These are phyloP conservation scores for Metridium senile DNA, from an alignment of 92 coral and sea anemone species.

Conservation along the genomic window DNA sequence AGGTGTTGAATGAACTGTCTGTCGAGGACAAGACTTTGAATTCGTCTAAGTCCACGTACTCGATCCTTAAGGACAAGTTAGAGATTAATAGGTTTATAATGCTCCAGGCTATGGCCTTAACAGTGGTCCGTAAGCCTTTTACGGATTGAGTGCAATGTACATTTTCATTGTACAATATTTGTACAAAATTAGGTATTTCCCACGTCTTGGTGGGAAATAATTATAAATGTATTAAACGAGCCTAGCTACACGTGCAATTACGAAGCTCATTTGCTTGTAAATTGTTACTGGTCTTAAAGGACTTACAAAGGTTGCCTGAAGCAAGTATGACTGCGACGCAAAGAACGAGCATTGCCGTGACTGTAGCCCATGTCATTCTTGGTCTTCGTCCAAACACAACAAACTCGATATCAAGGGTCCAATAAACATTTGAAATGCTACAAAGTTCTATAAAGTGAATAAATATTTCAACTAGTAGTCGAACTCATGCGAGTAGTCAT, in stretches of 20 bases:
- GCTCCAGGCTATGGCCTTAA: no score
- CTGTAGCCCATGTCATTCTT: neutral
- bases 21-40: neutral
- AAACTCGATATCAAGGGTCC: neutral
- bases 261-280: neutral
- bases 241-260: neutral
- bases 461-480: neutral
- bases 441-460: neutral
- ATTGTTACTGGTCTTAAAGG: no score
- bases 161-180: no score
- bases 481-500: neutral
- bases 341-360: conserved; percentile 2
- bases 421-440: neutral
- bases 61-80: no score
- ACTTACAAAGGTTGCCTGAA: no score
- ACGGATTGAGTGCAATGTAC: no score
- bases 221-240: neutral
- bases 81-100: no score
- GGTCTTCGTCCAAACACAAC: conserved; percentile 16
- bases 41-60: neutral
- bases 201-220: no score
- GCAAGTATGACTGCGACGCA: neutral
- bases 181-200: no score
- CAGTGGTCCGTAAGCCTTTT: no score
- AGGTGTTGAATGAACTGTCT: conserved; percentile 9